Evolutionary conservation across 2,113 vertebrate species (phyloP), one percentile per base, ranked within the genome.

Genomic region (Halichoerus grypus): DNA sequence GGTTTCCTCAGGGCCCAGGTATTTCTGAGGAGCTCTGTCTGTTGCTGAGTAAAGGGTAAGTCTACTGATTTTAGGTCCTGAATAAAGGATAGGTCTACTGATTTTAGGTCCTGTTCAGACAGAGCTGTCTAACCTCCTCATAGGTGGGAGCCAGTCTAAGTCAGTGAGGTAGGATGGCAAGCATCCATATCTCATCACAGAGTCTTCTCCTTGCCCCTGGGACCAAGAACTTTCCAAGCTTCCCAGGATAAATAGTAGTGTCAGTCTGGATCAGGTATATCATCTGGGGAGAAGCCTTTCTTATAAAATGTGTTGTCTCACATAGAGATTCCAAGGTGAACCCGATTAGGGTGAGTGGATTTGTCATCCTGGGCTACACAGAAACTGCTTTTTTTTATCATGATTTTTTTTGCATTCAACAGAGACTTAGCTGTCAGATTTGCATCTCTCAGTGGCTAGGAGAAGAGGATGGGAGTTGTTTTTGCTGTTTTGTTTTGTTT

Each of bases 381-480:
- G n/a, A 86, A 42, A 67, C 65, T 49, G 65, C 59, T 82, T 39
- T 14, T 92, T n/a, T 16, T 89, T 46, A 46, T 46, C 57, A n/a
- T 79, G 53, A 71, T 76, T 81, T 36, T 88, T 93, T 59, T 46
- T 95, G 33, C 53, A 49, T 93, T 94, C 57, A 72, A 33, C 14
- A 87, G 19, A 65, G 57, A 71, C 31, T 53, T 39, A 65, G 57
- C 5, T 85, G 7, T 88, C 39, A 87, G 57, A 16, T 51, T 71
- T 46, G 2, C 10, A 33, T 97, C 51, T 85, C 53, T 53, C 79
- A 69, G 76, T n/a, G 33, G 67, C 14, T 24, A 24, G 55, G 11
- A 1, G 18, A 33, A n/a, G 28, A 14, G 18, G 22, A 51, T 36
- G 24, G 61, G 5, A 79, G 59, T 14, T 55, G 4, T 65, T 65